Evolutionary conservation across 2,888 invertebrate genomes (phyloP).

Genomic region (Crocallis elinguaria): DNA sequence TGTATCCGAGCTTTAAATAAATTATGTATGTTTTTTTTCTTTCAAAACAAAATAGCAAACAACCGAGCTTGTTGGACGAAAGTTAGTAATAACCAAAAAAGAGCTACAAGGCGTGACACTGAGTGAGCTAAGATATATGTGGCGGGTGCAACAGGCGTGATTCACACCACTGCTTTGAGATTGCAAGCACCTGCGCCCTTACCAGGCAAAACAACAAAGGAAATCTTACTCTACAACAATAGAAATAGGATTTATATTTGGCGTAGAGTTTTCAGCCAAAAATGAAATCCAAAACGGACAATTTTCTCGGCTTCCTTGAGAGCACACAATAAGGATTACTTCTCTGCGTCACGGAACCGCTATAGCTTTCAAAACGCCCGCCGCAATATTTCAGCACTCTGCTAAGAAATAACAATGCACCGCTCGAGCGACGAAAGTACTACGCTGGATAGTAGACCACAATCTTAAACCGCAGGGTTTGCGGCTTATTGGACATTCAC

Average conservation of each 20-base stretch:
- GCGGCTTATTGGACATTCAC: not conserved
- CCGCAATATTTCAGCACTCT: slow-evolving; percentile 77
- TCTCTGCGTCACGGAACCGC: slow-evolving; percentile 35
- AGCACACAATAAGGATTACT: slow-evolving; percentile 43
- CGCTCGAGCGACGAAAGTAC: slow-evolving; percentile 66
- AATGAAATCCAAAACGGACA: slow-evolving; percentile 60
- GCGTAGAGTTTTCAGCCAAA: slow-evolving; percentile 43
- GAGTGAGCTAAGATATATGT: slow-evolving; percentile 75
- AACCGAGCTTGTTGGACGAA: slow-evolving; percentile 43
- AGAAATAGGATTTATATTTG: slow-evolving; percentile 44
- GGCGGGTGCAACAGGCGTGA: slow-evolving; percentile 72
- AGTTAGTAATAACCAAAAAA: slow-evolving; percentile 51
- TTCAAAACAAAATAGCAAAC: slow-evolving; percentile 23
- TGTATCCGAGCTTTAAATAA: too few species aligned
- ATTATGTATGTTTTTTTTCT: not conserved
- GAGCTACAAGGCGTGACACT: slow-evolving; percentile 65
- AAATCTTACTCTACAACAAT: slow-evolving; percentile 43
- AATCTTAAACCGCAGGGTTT: slow-evolving; percentile 25
- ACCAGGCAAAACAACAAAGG: slow-evolving; percentile 15
- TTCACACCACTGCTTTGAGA: slow-evolving; percentile 66
- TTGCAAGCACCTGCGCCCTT: slow-evolving; percentile 70
- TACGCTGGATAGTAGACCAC: slow-evolving; percentile 60
- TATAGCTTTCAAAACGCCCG: slow-evolving; percentile 56
- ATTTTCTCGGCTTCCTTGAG: slow-evolving; percentile 49
- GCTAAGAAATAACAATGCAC: slow-evolving; percentile 79